phyloP scores from a whole-genome alignment of 2,888 invertebrate genomes.

The Gasteruption jaculator region DNA sequence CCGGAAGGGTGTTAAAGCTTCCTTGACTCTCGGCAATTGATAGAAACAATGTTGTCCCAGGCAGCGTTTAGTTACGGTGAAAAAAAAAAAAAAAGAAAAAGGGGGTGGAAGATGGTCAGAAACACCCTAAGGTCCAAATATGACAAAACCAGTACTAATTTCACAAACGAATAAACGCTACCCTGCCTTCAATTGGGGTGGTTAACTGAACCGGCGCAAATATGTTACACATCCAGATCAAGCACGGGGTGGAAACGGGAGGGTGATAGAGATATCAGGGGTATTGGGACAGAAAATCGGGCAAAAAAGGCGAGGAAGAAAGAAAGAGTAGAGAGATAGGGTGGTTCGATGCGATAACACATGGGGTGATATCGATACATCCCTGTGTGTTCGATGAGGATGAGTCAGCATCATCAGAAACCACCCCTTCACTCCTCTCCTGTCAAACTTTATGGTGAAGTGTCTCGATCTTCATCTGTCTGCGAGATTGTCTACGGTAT shows the following conservation, averaged over 20 bases:
- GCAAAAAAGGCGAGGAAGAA: constrained; percentile 14
- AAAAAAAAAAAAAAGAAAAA: no score
- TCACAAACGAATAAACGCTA: constrained; percentile 50
- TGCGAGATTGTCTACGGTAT: no score
- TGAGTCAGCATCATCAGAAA: no score
- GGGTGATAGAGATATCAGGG: constrained; percentile 1
- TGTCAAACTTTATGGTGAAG: no score
- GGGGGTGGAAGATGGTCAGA: no score
- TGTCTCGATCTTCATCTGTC: no score
- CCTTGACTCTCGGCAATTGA: no score
- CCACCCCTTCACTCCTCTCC: constrained; percentile 21
- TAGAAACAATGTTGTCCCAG: no score
- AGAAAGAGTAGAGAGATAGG: constrained; percentile 21
- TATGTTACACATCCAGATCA: constrained; percentile 26
- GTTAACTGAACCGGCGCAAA: constrained; percentile 33
- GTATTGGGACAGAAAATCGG: constrained; percentile 12
- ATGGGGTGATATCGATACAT: constrained; percentile 45
- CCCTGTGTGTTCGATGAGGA: constrained; percentile 27
- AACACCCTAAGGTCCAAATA: constrained; percentile 30
- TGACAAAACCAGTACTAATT: constrained; percentile 51
- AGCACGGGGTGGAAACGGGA: no score
- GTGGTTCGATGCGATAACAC: constrained; percentile 35
- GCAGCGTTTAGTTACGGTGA: no score
- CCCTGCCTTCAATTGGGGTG: constrained; percentile 24
- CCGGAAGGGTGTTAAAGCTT: no score